Conservation (phyloP, 2,113 vertebrate species). For the Poicephalus meyeri region DNA sequence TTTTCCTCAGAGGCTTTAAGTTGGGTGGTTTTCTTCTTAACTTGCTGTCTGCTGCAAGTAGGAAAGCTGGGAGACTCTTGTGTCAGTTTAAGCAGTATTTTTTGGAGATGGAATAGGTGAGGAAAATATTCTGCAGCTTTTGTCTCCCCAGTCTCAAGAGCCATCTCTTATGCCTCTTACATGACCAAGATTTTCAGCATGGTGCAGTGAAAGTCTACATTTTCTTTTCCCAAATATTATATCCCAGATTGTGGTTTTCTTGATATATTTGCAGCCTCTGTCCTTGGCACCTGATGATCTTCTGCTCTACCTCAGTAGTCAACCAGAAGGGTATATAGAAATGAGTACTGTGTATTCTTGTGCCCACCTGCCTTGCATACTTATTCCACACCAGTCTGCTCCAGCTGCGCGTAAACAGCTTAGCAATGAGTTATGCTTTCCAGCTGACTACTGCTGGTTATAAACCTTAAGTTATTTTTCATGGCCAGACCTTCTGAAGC, state of each 20-base stretch:
- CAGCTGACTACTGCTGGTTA: background rate
- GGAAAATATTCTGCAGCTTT: background rate
- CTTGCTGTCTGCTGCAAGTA: background rate
- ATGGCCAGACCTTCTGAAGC: background rate
- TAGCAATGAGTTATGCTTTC: background rate
- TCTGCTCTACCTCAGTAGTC: background rate
- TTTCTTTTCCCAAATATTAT: background rate
- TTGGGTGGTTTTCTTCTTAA: background rate
- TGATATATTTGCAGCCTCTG: background rate
- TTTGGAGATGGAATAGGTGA: background rate
- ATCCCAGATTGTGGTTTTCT: background rate
- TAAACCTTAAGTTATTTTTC: constrained; percentile 1
- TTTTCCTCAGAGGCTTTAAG: background rate
- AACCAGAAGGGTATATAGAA: background rate
- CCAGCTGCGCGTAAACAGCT: background rate
- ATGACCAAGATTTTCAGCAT: background rate
- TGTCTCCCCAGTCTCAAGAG: background rate
- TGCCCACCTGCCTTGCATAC: background rate
- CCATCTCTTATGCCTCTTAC: background rate
- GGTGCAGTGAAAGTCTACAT: background rate
- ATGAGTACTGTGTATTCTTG: background rate
- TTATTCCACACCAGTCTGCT: background rate
- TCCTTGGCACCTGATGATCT: background rate
- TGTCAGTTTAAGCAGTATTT: background rate
- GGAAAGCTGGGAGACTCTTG: background rate